These are phyloP conservation scores for Nebria salina DNA, from an alignment of 2,888 invertebrate genomes.

Conservation along the genomic window DNA sequence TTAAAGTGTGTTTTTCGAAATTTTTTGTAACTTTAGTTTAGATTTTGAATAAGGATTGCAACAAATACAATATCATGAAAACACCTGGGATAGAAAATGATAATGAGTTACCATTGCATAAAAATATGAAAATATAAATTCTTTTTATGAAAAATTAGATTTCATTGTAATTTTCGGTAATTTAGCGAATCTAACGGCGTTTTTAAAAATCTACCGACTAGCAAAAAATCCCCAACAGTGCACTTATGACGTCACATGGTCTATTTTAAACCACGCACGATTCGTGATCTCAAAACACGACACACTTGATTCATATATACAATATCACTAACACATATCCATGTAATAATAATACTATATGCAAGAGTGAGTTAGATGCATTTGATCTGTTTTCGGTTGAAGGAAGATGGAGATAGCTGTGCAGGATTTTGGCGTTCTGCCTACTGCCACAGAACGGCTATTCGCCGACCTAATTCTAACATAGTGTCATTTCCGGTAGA, in stretches of 20 bases:
- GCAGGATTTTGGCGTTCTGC: slow-evolving; percentile 17
- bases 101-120: too few relatives aligned
- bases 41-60: too few relatives aligned
- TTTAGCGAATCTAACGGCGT: too few relatives aligned
- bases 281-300: not conserved
- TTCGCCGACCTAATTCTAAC: slow-evolving; percentile 43
- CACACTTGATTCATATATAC: slow-evolving; percentile 1
- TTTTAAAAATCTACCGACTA: not conserved
- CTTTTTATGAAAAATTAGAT: too few relatives aligned
- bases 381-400: not conserved
- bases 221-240: not conserved
- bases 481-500: slow-evolving; percentile 45
- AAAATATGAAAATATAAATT: too few relatives aligned
- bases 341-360: slow-evolving; percentile 15
- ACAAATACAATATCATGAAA: too few relatives aligned
- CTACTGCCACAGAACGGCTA: slow-evolving; percentile 31
- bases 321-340: slow-evolving; percentile 5
- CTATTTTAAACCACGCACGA: not conserved
- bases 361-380: slow-evolving; percentile 1
- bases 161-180: too few relatives aligned
- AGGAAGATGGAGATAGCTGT: not conserved
- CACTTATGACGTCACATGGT: not conserved
- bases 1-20: too few relatives aligned
- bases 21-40: too few relatives aligned
- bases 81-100: too few relatives aligned